Evolutionary conservation across 2,888 invertebrate species (phyloP).

Genomic region (Pyralis farinalis): DNA sequence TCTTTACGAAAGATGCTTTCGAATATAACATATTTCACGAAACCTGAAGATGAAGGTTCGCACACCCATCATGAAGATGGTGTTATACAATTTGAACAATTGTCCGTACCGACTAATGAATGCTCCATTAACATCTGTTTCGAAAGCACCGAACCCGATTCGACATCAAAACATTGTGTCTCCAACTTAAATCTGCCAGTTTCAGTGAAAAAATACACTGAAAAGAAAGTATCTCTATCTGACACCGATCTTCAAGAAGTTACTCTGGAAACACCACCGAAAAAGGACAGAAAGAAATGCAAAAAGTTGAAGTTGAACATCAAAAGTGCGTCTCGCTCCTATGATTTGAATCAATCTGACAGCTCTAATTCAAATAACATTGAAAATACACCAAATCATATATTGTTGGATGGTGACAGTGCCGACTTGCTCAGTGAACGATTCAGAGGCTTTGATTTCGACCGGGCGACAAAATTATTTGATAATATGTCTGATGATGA

Average conservation of each 20-base stretch:
- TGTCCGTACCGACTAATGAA: constrained; percentile 21
- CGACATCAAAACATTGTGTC: constrained; percentile 45
- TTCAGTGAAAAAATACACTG: constrained; percentile 41
- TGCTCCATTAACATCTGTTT: constrained; percentile 31
- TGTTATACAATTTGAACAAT: constrained; percentile 18
- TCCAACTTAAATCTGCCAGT: constrained; percentile 43
- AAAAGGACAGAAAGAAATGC: constrained; percentile 35
- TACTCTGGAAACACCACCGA: constrained; percentile 21
- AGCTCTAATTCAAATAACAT: constrained; percentile 28
- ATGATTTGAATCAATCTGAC: constrained; percentile 27
- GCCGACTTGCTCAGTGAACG: constrained; percentile 52
- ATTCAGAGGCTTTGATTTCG: constrained; percentile 55
- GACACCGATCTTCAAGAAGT: constrained; percentile 55
- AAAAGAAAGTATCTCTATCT: constrained; percentile 56
- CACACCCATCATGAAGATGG: constrained; percentile 12
- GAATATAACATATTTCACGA: constrained; percentile 67
- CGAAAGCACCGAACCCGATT: constrained; percentile 53
- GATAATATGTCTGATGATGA: constrained; percentile 50
- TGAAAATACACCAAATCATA: constrained; percentile 69
- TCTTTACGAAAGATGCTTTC: constrained; percentile 67
- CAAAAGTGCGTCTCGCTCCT: constrained; percentile 46
- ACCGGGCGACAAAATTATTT: constrained; percentile 55
- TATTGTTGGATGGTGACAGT: constrained; percentile 47
- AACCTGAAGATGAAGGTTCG: constrained; percentile 33
- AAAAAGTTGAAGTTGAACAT: constrained; percentile 60